Conservation (phyloP, 2,888 invertebrate species). For the Drosophila recens region DNA sequence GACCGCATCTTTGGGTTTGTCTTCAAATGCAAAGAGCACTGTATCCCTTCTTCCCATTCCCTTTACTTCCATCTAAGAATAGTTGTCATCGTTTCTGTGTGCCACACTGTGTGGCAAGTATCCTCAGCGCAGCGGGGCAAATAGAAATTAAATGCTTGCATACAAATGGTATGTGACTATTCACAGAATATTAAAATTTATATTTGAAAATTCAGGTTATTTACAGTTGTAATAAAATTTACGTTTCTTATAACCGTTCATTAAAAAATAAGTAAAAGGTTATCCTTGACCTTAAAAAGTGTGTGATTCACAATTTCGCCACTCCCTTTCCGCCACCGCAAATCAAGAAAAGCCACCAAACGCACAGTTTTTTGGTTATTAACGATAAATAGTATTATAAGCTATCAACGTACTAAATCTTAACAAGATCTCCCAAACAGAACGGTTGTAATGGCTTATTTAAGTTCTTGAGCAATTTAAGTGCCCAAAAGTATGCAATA, state of each 20-base stretch:
- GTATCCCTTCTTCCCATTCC: background rate
- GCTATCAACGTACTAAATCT: too few species aligned
- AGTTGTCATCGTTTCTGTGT: conserved; percentile 32
- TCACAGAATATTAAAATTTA: background rate
- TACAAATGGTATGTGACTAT: background rate
- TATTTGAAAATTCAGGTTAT: background rate
- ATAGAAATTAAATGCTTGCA: conserved; percentile 8
- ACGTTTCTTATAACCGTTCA: background rate
- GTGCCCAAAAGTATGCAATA: too few species aligned
- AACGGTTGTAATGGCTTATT: too few species aligned
- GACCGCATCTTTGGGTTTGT: conserved; percentile 46
- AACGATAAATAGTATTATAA: too few species aligned
- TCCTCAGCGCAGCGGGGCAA: background rate
- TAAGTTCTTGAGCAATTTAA: too few species aligned
- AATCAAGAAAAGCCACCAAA: too few species aligned
- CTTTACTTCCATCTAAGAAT: background rate
- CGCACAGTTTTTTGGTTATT: too few species aligned
- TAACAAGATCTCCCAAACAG: too few species aligned
- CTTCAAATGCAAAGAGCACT: conserved; percentile 36
- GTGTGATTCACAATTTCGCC: too few species aligned
- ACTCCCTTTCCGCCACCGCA: too few species aligned
- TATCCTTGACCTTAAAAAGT: too few species aligned
- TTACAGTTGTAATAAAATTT: background rate
- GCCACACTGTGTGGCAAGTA: conserved; percentile 33
- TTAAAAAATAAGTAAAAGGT: too few species aligned